Conservation (phyloP, 1,140 invertebrate species). For the Euwallacea similis region DNA sequence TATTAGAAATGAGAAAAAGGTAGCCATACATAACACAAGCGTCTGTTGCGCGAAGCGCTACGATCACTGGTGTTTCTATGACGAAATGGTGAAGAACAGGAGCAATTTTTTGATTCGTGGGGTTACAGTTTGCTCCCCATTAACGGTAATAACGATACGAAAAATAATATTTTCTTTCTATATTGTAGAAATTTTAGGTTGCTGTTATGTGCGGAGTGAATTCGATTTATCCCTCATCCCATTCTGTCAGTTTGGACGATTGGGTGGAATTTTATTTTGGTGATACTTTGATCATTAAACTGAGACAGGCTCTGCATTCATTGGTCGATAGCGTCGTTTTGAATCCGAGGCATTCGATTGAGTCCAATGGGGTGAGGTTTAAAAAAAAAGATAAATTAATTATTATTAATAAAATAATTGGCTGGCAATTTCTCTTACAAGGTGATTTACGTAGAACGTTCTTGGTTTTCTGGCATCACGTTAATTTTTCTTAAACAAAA, state of each 20-base stretch:
- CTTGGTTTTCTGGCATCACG: too few species aligned
- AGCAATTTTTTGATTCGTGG: constrained; percentile 38
- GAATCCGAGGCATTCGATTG: constrained; percentile 66
- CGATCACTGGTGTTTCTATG: constrained; percentile 40
- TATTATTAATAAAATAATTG: background rate
- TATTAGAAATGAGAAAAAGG: constrained; percentile 43
- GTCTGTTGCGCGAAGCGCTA: constrained; percentile 33
- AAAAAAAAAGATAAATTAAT: constrained; percentile 56
- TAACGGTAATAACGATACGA: constrained; percentile 69
- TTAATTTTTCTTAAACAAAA: too few species aligned
- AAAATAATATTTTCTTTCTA: background rate
- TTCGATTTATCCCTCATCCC: constrained; percentile 21
- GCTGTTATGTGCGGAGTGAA: constrained; percentile 54
- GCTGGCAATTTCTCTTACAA: too few species aligned
- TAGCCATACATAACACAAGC: constrained; percentile 38
- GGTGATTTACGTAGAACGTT: too few species aligned
- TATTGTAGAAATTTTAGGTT: constrained; percentile 48
- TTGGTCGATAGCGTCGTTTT: constrained; percentile 73
- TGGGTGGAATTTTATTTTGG: constrained; percentile 43
- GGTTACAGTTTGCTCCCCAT: constrained; percentile 75
- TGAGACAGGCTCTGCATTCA: constrained; percentile 78
- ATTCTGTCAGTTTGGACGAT: constrained; percentile 58
- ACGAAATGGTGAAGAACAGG: constrained; percentile 43
- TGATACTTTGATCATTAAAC: constrained; percentile 25
- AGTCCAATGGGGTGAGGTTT: constrained; percentile 37